phyloP scores from a whole-genome alignment of 2,113 vertebrate species.

The Dasyurus viverrinus region DNA sequence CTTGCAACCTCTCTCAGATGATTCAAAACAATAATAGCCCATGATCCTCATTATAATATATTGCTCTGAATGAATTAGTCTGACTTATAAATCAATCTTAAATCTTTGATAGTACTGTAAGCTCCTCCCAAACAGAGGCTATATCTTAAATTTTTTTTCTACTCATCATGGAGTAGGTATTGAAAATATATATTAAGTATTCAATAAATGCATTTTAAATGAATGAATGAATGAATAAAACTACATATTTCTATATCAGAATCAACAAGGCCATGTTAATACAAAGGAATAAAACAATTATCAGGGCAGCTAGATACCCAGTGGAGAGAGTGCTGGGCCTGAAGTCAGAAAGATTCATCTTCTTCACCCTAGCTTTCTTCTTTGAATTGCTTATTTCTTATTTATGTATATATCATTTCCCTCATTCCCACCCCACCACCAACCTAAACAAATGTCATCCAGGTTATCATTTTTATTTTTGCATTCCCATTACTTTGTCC shows the following conservation, averaged over 20 bases:
- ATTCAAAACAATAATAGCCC: not conserved
- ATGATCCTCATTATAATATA: not conserved
- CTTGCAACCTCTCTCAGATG: not conserved
- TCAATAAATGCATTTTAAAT: not conserved
- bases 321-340: too few species aligned
- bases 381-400: not conserved
- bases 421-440: not conserved
- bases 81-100: not conserved
- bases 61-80: not conserved
- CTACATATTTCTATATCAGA: not conserved
- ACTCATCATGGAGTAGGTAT: not conserved
- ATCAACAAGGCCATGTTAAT: not conserved
- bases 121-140: not conserved
- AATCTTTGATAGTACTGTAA: not conserved
- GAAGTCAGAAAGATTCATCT: too few species aligned
- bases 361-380: not conserved
- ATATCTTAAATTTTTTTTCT: not conserved
- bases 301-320: not conserved
- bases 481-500: not conserved
- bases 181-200: not conserved
- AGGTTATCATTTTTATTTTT: not conserved
- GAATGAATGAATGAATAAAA: not conserved
- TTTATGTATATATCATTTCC: not conserved
- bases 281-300: not conserved
- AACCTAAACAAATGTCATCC: not conserved